Conservation (phyloP, 2,113 vertebrate genomes). For the Ctenomys sociabilis region DNA sequence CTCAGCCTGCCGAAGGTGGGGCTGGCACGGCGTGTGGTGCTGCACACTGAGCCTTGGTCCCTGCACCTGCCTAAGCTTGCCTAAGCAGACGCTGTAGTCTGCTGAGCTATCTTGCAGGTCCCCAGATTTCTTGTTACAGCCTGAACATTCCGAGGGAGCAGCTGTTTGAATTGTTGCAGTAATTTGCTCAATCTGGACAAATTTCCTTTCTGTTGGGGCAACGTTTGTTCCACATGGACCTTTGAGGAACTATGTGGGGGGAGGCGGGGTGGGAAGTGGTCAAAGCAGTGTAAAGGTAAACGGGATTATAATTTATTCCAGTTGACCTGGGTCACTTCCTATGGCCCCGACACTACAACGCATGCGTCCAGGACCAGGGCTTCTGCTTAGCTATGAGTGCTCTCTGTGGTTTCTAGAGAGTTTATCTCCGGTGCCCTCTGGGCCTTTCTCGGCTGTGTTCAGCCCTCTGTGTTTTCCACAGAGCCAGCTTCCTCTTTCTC, state of each 20-base stretch:
- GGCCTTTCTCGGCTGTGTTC: not conserved
- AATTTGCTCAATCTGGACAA: not conserved
- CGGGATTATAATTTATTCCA: not conserved
- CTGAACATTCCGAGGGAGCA: slow-evolving; percentile 89
- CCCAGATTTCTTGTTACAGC: slow-evolving; percentile 93
- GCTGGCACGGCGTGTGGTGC: no score
- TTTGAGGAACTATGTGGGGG: not conserved
- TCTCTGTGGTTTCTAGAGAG: not conserved
- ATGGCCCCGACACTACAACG: not conserved
- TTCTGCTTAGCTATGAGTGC: not conserved
- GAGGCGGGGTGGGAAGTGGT: not conserved
- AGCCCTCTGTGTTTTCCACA: not conserved
- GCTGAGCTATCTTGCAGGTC: no score
- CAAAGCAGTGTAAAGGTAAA: not conserved
- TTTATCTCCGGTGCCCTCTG: not conserved
- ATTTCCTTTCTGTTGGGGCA: not conserved
- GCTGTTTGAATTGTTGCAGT: not conserved
- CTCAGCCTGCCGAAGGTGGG: no score
- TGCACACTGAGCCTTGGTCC: no score
- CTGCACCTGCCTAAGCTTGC: no score
- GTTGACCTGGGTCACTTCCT: not conserved
- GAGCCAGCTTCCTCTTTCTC: not conserved
- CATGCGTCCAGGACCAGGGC: not conserved
- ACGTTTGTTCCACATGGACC: not conserved
- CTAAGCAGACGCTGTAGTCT: no score